These are phyloP conservation scores for Phalera bucephala DNA, from an alignment of 2,888 invertebrate species.

Conservation along the genomic window DNA sequence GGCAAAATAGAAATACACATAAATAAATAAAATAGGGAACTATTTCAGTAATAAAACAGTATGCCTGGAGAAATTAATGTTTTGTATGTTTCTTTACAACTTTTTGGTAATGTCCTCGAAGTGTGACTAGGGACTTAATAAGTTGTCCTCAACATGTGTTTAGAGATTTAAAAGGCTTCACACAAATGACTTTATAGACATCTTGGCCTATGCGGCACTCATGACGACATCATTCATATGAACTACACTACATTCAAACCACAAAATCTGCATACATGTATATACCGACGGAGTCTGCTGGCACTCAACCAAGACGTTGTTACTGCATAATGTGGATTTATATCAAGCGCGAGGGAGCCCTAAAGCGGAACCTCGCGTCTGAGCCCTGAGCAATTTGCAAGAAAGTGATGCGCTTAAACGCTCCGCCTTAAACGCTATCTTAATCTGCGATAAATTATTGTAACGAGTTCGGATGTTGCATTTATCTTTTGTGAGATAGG, in stretches of 20 bases:
- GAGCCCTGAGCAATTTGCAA: constrained; percentile 65
- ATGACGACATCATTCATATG: too few species aligned
- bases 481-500: constrained; percentile 4
- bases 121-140: too few species aligned
- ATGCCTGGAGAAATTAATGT: too few species aligned
- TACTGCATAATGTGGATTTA: constrained; percentile 75
- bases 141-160: too few species aligned
- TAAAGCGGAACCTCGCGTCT: constrained; percentile 39
- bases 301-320: constrained; percentile 77
- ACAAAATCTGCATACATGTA: constrained; percentile 13
- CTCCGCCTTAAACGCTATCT: constrained; percentile 29
- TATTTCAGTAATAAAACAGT: too few species aligned
- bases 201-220: too few species aligned
- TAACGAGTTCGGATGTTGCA: constrained; percentile 13
- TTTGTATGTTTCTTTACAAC: too few species aligned
- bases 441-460: constrained; percentile 39
- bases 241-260: constrained; percentile 6
- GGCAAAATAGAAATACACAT: too few species aligned
- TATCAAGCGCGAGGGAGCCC: constrained; percentile 51
- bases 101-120: too few species aligned
- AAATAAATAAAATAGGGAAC: too few species aligned
- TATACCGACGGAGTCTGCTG: constrained; percentile 53
- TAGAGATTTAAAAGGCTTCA: too few species aligned
- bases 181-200: too few species aligned
- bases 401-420: constrained; percentile 39